Evolutionary conservation across 1,140 invertebrate species (phyloP).

Genomic region (Maniola jurtina): DNA sequence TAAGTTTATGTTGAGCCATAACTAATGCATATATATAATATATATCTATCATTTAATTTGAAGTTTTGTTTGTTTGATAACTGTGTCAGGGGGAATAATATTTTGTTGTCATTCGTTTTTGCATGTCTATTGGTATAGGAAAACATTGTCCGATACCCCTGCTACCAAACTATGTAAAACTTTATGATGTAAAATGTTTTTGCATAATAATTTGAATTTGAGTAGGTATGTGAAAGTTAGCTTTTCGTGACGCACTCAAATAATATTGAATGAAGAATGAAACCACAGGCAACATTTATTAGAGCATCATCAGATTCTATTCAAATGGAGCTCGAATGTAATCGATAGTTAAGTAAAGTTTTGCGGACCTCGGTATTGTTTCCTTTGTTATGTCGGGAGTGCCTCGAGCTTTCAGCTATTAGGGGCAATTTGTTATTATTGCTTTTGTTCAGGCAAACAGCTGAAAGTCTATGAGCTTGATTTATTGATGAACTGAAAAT

Average conservation of each 20-base stretch:
- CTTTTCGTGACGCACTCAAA: not conserved
- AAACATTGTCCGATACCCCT: too few species aligned
- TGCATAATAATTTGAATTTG: too few species aligned
- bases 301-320: constrained; percentile 12
- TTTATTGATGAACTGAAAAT: not conserved
- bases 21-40: too few species aligned
- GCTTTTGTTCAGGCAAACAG: constrained; percentile 30
- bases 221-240: not conserved
- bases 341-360: constrained; percentile 35
- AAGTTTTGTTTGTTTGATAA: too few species aligned
- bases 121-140: too few species aligned
- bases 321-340: constrained; percentile 13
- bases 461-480: constrained; percentile 1
- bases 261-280: constrained; percentile 5
- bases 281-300: constrained; percentile 17
- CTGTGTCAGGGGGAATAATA: too few species aligned
- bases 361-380: constrained; percentile 33
- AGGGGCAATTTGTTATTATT: constrained; percentile 33
- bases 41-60: too few species aligned
- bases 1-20: not conserved
- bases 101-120: too few species aligned
- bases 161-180: too few species aligned
- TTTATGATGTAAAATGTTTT: too few species aligned
- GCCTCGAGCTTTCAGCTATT: constrained; percentile 34
- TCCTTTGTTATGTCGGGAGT: constrained; percentile 31